Evolutionary conservation across 2,113 vertebrate genomes (phyloP), one percentile per base, ranked within the genome.

Genomic region (Cygnus atratus): DNA sequence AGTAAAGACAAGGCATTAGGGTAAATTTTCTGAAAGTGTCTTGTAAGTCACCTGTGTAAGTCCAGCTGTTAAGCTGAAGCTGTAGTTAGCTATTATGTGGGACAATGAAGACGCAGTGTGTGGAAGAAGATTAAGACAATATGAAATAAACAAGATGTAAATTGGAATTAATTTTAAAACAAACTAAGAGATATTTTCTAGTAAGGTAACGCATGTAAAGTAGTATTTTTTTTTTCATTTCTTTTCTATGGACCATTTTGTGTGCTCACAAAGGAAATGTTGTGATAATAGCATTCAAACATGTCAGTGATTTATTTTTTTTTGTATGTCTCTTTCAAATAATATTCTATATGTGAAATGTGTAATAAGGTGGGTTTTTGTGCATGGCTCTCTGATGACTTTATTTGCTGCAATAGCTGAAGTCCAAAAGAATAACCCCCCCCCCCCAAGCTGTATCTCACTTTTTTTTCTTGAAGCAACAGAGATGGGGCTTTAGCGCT

Each of bases 381-480:
- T 88, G 26, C 18, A 9, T 10, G 17, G 21, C 31, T 78, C 22
- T 20, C 20, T 77, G 63, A 50, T 6, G 67, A 50, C 25, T 75
- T 70, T 43, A 59, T 84, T 66, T 74, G 74, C n/a, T 74, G 46
- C 29, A 75, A 19, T 19, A 59, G 19, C 4, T 89, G 66, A 89
- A 73, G 16, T 63, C 7, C 44, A 79, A 74, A 86, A 75, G 57
- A 65, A 48, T 50, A 78, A 52, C 2, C 5, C 20, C 20, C 46
- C 20, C 10, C 10, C 20, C 31, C 3, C 15, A 55, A 58, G 11
- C 4, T 0, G 0, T 66, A 44, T n/a, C 15, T 54, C 16, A n/a
- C 21, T 61, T 76, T 81, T 43, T 43, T 43, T 52, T 87, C 43
- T 76, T 72, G 41, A 59, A 59, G 46, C 43, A 86, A 15, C 57